Percentiles rank a stretch among this genome's conserved stretches.
These are phyloP conservation scores for Trissoscelio sp. DNA, from an alignment of 2,888 invertebrate species.

Conservation along the genomic window DNA sequence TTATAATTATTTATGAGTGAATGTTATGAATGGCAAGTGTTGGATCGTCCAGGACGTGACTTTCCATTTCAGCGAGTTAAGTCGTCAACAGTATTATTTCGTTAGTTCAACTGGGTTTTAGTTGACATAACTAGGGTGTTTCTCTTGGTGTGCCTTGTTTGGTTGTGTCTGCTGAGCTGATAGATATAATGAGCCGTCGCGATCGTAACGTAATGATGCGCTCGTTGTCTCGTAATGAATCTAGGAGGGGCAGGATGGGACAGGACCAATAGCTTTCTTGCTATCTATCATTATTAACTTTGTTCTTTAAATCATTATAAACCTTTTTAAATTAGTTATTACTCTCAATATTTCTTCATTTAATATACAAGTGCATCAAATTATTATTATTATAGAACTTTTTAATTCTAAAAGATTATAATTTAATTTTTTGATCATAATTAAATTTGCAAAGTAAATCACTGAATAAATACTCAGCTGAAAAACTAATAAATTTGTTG, in stretches of 20 bases:
- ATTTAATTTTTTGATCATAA: not conserved
- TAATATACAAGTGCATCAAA: too few relatives aligned
- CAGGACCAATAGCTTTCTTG: not conserved
- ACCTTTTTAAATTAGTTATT: not conserved
- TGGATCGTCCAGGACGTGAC: slow-evolving; percentile 19
- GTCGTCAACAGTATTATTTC: slow-evolving; percentile 47
- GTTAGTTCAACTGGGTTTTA: slow-evolving; percentile 46
- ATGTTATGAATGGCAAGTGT: not conserved
- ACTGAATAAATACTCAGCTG: not conserved
- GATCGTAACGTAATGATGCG: slow-evolving; percentile 79
- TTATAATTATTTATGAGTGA: not conserved
- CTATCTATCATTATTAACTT: not conserved
- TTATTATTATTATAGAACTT: too few relatives aligned
- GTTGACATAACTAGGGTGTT: slow-evolving; percentile 49
- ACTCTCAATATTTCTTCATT: too few relatives aligned
- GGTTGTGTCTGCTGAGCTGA: slow-evolving; percentile 35
- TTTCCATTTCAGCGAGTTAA: slow-evolving; percentile 43
- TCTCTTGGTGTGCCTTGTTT: slow-evolving; percentile 38
- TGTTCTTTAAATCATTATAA: not conserved
- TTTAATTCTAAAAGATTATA: not conserved
- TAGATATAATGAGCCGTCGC: slow-evolving; percentile 65
- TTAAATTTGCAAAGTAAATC: too few relatives aligned
- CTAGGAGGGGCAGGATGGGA: slow-evolving; percentile 82
- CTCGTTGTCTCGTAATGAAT: slow-evolving; percentile 81
- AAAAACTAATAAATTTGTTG: not conserved